Evolutionary conservation across 35 echinoderm and acorn worm species (phyloP).

Genomic region (Ptychodera flava): DNA sequence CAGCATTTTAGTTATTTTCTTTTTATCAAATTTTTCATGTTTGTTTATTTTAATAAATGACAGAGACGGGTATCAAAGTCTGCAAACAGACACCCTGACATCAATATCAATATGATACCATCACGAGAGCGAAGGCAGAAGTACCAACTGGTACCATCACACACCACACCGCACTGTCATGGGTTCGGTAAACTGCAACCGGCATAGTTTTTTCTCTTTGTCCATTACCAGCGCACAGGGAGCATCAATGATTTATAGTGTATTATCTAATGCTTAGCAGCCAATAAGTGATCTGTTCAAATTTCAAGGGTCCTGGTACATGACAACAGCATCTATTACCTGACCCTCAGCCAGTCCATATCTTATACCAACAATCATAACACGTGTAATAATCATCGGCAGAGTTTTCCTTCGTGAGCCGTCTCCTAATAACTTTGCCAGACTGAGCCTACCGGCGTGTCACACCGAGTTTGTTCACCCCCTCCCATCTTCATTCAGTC

Average conservation of each 20-base stretch:
- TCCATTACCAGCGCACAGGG: neutral
- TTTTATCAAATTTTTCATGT: neutral
- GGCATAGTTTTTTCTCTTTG: neutral
- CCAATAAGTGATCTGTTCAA: neutral
- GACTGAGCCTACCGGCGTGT: no score
- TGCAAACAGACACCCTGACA: no score
- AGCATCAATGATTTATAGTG: neutral
- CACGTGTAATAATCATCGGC: no score
- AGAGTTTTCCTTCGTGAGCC: no score
- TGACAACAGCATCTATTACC: neutral
- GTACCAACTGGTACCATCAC: neutral
- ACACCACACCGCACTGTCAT: neutral
- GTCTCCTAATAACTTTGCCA: no score
- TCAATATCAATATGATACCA: neutral
- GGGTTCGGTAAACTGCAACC: neutral
- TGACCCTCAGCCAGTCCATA: no score
- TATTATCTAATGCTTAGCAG: conserved; percentile 1
- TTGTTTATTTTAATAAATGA: neutral
- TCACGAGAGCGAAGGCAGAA: neutral
- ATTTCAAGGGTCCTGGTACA: neutral
- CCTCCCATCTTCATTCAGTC: no score
- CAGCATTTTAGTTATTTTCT: neutral
- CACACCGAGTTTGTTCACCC: no score
- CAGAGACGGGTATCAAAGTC: neutral
- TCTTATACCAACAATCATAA: no score